Evolutionary conservation across 2,113 vertebrate genomes (phyloP).

Genomic region (Echinops telfairi): DNA sequence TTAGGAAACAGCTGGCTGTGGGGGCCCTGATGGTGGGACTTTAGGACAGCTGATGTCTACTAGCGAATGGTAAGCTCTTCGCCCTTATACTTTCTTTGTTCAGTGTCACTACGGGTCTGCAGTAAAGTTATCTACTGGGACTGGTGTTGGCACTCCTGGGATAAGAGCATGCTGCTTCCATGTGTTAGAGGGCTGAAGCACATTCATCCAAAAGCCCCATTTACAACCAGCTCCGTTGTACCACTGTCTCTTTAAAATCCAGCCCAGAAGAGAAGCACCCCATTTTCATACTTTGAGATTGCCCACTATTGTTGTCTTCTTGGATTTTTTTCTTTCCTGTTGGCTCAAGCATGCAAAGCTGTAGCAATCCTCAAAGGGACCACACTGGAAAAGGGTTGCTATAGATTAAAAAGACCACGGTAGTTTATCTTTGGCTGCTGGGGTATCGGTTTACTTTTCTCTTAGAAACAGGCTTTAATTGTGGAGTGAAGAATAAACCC

Average conservation of each 20-base stretch:
- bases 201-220: neutral
- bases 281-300: slow-evolving; percentile 56
- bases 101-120: neutral
- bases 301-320: slow-evolving; percentile 20
- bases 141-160: neutral
- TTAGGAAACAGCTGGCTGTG: neutral
- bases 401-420: slow-evolving; percentile 68
- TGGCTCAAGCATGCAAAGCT: slow-evolving; percentile 60
- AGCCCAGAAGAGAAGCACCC: slow-evolving; percentile 14
- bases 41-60: neutral
- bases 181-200: neutral
- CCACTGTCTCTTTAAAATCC: slow-evolving; percentile 42
- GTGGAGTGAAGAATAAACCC: slow-evolving; percentile 74
- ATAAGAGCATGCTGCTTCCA: neutral
- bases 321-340: slow-evolving; percentile 10
- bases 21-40: neutral
- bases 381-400: slow-evolving; percentile 61
- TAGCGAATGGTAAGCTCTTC: neutral
- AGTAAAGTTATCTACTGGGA: neutral
- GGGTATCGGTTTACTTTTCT: slow-evolving; percentile 71
- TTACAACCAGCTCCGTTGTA: slow-evolving; percentile 39
- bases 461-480: slow-evolving; percentile 80
- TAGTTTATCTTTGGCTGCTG: slow-evolving; percentile 70
- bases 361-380: slow-evolving; percentile 62
- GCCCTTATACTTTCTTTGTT: neutral